phyloP scores from a whole-genome alignment of 2,797 vertebrate genomes.

The Limnodromus scolopaceus region DNA sequence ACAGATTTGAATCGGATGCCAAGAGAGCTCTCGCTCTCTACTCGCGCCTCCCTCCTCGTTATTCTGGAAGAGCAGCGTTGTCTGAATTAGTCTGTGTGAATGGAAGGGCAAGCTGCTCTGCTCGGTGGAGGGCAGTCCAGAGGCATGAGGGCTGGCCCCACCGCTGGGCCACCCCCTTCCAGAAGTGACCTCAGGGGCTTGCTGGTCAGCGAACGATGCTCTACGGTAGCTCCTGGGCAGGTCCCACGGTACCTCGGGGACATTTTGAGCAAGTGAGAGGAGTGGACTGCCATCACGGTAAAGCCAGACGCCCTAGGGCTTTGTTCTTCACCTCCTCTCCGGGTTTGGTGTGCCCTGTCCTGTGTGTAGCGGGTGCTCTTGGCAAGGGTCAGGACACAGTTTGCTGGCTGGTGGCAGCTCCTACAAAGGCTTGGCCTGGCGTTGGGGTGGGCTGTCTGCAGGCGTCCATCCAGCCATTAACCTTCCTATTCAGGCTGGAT shows the following conservation, averaged over 20 bases:
- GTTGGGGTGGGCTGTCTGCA: not conserved
- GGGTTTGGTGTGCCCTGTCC: fast-evolving
- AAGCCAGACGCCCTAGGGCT: not conserved
- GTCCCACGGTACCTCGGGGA: not conserved
- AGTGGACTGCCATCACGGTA: too few relatives aligned
- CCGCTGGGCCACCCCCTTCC: not conserved
- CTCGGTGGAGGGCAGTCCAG: not conserved
- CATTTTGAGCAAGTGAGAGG: not conserved
- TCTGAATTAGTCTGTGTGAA: conserved; percentile 11
- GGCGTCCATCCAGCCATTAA: not conserved
- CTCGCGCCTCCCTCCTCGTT: not conserved
- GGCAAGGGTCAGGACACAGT: not conserved
- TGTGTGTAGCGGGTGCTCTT: not conserved
- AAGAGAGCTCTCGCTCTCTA: not conserved
- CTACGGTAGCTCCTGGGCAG: not conserved
- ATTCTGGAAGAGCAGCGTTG: not conserved
- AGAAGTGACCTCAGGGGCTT: fast-evolving
- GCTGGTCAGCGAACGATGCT: not conserved
- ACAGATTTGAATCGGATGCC: not conserved
- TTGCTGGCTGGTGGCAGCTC: not conserved
- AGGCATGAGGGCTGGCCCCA: not conserved
- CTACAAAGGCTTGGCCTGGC: not conserved
- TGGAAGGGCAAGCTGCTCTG: not conserved
- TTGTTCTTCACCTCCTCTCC: not conserved
- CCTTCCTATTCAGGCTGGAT: not conserved